Conservation (phyloP, 2,113 vertebrate species). For the Prochilodus magdalenae region DNA sequence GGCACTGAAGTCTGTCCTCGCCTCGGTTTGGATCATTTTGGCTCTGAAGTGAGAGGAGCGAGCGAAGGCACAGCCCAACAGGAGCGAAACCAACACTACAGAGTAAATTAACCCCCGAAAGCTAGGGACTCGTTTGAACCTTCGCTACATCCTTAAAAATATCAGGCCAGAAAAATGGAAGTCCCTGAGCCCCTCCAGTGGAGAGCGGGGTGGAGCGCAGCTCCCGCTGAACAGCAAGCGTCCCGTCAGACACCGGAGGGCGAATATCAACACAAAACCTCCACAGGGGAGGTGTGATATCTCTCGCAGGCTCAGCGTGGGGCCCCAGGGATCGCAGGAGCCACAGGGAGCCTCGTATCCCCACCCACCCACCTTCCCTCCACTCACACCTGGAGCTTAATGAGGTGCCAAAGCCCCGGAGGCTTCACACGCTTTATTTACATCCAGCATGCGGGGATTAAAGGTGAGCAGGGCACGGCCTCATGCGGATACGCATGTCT, state of each 20-base stretch:
- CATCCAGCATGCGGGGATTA: constrained; percentile 9
- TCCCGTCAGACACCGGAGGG: constrained; percentile 26
- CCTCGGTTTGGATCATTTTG: too few species aligned
- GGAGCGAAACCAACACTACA: too few species aligned
- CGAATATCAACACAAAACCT: constrained; percentile 34
- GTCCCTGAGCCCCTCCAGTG: neutral
- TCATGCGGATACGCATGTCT: neutral
- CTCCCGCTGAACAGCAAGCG: constrained; percentile 21
- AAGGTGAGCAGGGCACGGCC: neutral
- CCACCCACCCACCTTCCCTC: constrained; percentile 5
- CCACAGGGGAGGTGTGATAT: constrained; percentile 53
- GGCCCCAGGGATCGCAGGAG: neutral
- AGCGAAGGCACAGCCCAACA: too few species aligned
- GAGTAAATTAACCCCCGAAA: too few species aligned
- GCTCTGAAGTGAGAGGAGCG: too few species aligned
- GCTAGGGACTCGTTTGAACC: too few species aligned
- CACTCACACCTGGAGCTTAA: constrained; percentile 47
- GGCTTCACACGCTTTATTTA: constrained; percentile 36
- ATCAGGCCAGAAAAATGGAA: neutral
- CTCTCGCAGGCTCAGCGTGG: constrained; percentile 36
- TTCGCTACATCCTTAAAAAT: too few species aligned
- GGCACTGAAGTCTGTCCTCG: too few species aligned
- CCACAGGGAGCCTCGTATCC: neutral
- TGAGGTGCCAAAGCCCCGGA: constrained; percentile 32
- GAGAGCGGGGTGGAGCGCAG: constrained; percentile 4